A percentile compares a stretch with the other conserved stretches of the same genome.
Evolutionary conservation across 2,888 invertebrate species (phyloP).

Genomic region (Capitulum mitella): DNA sequence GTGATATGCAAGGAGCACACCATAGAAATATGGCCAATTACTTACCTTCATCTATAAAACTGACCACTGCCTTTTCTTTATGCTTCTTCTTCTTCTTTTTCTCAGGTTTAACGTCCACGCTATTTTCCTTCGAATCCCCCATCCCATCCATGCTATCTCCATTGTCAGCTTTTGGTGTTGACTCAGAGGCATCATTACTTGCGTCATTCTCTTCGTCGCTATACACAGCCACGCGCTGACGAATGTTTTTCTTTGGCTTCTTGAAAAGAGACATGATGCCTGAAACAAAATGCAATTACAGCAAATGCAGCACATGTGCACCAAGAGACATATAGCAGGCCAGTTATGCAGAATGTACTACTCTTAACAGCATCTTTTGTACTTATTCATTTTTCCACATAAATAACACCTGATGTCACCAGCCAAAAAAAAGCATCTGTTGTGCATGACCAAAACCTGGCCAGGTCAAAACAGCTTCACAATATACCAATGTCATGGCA

Average conservation of each 20-base stretch:
- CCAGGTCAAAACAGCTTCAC: too few relatives aligned
- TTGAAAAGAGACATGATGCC: neutral
- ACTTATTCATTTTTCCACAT: too few relatives aligned
- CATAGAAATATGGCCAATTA: too few relatives aligned
- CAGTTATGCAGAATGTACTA: too few relatives aligned
- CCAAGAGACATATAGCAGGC: too few relatives aligned
- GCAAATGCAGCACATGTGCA: too few relatives aligned
- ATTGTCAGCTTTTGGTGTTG: neutral
- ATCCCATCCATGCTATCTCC: neutral
- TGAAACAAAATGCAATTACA: neutral
- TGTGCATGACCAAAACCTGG: too few relatives aligned
- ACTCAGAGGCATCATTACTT: neutral
- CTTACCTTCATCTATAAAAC: conserved; percentile 18
- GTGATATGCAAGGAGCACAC: too few relatives aligned
- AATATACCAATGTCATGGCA: too few relatives aligned
- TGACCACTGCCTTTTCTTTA: neutral
- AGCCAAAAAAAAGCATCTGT: too few relatives aligned
- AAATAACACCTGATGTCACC: too few relatives aligned
- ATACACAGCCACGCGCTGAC: neutral
- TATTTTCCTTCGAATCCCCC: neutral
- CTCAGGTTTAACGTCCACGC: neutral
- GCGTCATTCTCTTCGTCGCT: conserved; percentile 10
- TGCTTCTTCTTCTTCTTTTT: conserved; percentile 17
- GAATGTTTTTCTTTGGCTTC: neutral
- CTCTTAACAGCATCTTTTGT: too few relatives aligned